These are phyloP conservation scores for Malurus melanocephalus DNA, from an alignment of 2,113 vertebrate genomes.

Conservation along the genomic window DNA sequence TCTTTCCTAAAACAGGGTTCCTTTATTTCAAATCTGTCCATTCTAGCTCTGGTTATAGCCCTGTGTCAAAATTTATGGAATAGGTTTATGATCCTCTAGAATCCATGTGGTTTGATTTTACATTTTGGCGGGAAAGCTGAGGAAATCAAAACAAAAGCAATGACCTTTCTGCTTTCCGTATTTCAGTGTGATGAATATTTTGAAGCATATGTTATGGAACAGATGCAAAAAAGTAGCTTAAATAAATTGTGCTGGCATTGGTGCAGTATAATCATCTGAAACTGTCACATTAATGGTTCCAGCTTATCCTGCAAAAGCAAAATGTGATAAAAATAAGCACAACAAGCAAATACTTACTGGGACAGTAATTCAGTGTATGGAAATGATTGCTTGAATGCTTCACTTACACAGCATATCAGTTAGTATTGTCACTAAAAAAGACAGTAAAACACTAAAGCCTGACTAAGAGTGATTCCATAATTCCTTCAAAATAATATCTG, in stretches of 20 bases:
- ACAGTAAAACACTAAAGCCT: not conserved
- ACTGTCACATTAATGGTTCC: constrained; percentile 24
- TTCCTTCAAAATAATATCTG: not conserved
- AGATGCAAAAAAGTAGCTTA: constrained; percentile 38
- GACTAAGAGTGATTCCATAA: not conserved
- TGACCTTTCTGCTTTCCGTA: not conserved
- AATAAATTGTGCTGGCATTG: not conserved
- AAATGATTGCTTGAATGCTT: not conserved
- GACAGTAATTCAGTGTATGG: not conserved
- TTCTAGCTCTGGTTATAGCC: not conserved
- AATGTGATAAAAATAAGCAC: constrained; percentile 24
- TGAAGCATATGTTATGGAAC: not conserved
- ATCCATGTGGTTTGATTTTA: not conserved
- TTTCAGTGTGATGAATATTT: not conserved
- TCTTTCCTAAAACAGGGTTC: not conserved
- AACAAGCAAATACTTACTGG: not conserved
- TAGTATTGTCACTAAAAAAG: not conserved
- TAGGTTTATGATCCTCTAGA: not conserved
- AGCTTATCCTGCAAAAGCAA: constrained; percentile 25
- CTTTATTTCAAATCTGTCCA: not conserved
- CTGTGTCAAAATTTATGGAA: not conserved
- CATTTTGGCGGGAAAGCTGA: not conserved
- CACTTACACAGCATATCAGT: not conserved
- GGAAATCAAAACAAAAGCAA: not conserved
- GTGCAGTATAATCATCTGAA: not conserved